A percentile compares a stretch with the other conserved stretches of the same genome.
phyloP scores from a whole-genome alignment of 2,797 vertebrate species.

The Bufotes viridis region DNA sequence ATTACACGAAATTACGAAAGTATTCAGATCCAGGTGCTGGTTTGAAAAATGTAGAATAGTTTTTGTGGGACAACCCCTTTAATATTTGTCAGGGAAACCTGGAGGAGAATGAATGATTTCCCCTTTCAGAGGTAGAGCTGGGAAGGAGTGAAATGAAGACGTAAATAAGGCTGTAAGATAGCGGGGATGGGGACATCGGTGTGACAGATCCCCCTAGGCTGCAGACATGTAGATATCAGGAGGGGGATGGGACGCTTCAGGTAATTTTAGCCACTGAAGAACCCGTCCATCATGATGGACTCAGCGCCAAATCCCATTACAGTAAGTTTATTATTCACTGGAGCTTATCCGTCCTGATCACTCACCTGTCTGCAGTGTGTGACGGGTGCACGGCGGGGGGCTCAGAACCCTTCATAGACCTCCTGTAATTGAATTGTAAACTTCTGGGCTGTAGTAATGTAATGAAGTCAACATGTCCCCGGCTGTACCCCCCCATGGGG shows the following conservation, averaged over 20 bases:
- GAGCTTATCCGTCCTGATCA: neutral
- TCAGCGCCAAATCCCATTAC: slow-evolving; percentile 23
- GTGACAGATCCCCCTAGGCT: neutral
- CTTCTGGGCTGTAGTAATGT: neutral
- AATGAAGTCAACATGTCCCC: no score
- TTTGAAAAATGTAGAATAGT: no score
- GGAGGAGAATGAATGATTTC: no score
- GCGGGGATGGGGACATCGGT: neutral
- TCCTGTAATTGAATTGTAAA: neutral
- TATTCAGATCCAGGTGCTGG: no score
- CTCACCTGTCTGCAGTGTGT: slow-evolving; percentile 8
- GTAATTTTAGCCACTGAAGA: neutral
- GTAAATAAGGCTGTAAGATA: no score
- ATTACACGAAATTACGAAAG: no score
- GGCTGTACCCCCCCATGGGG: no score
- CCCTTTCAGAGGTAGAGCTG: no score
- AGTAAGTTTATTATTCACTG: slow-evolving; percentile 20
- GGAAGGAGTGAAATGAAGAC: no score
- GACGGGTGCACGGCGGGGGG: neutral
- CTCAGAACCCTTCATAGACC: neutral
- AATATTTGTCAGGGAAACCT: no score
- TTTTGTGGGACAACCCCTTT: no score
- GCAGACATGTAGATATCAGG: neutral
- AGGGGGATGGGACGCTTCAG: neutral
- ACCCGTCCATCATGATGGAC: neutral